These are phyloP conservation scores for Maccullochella peelii DNA, from an alignment of 2,113 vertebrate species.

Conservation along the genomic window DNA sequence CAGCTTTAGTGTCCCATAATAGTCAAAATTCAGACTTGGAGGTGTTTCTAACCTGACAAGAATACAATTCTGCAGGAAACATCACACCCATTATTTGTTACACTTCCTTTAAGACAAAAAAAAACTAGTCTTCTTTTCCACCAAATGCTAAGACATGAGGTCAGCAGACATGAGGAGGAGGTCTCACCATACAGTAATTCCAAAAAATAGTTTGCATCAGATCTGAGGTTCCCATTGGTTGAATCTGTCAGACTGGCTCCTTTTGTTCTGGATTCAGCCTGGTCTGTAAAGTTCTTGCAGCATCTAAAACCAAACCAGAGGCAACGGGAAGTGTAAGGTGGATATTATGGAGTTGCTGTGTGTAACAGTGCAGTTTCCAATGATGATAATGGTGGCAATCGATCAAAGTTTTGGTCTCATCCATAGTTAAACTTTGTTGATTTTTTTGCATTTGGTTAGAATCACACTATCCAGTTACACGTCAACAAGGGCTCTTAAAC, in stretches of 20 bases:
- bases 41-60: constrained; percentile 23
- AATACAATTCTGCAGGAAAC: constrained; percentile 26
- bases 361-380: background rate
- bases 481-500: background rate
- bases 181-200: background rate
- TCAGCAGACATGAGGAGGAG: background rate
- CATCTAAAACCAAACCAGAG: background rate
- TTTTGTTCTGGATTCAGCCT: background rate
- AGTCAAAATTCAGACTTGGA: constrained; percentile 39
- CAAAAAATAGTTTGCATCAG: background rate
- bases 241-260: background rate
- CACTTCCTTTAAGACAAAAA: background rate
- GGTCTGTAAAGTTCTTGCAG: background rate
- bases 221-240: background rate
- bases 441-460: background rate
- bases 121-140: background rate
- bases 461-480: background rate
- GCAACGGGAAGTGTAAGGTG: background rate
- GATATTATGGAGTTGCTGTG: background rate
- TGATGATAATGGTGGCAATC: background rate
- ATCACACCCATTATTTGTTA: background rate
- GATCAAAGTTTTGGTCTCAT: background rate
- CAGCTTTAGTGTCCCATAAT: constrained; percentile 36
- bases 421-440: background rate
- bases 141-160: background rate